These are phyloP conservation scores for Neopipo cinnamomea DNA, from an alignment of 2,113 vertebrate species.

Conservation along the genomic window DNA sequence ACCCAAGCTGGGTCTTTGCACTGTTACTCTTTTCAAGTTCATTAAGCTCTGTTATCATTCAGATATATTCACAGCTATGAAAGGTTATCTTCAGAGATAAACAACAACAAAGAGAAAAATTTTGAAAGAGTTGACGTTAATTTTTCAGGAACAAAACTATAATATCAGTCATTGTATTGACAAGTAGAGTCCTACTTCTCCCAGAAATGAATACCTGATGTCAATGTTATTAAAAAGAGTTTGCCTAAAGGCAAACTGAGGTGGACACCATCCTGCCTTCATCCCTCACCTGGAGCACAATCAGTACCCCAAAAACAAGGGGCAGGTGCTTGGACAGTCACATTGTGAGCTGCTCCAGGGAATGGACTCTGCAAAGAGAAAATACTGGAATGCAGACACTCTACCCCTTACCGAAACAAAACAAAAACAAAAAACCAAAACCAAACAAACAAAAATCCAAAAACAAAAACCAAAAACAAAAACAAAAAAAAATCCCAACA, in stretches of 20 bases:
- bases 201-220: not conserved
- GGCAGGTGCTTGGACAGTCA: not conserved
- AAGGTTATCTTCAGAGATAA: not conserved
- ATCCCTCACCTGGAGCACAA: not conserved
- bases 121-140: not conserved
- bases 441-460: rapidly evolving
- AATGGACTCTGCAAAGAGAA: not conserved
- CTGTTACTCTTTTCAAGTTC: not conserved
- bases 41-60: not conserved
- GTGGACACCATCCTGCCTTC: not conserved
- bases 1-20: not conserved
- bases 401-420: not conserved
- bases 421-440: not conserved
- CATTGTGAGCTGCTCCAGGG: not conserved
- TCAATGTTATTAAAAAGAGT: not conserved
- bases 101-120: not conserved
- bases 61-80: not conserved
- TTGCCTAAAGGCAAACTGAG: not conserved
- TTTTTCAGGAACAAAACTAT: not conserved
- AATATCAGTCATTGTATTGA: not conserved
- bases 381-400: not conserved
- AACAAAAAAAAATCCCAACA: not conserved
- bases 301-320: not conserved
- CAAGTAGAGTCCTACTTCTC: not conserved
- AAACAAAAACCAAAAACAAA: not conserved